These are phyloP conservation scores for Cyphomyrmex costatus DNA, from an alignment of 1,140 invertebrate genomes.

Conservation along the genomic window DNA sequence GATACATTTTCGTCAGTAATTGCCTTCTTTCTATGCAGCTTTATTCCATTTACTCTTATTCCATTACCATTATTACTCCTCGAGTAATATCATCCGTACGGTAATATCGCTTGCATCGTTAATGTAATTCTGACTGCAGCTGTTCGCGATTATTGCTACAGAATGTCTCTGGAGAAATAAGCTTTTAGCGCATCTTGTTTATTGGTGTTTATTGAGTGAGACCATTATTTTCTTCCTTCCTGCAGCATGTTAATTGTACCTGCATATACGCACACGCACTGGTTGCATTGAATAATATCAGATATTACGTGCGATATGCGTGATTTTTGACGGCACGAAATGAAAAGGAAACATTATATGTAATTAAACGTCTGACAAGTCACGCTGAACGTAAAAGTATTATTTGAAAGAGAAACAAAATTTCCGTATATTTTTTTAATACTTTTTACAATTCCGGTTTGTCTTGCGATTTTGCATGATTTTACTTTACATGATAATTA, in stretches of 20 bases:
- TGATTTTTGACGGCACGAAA: background rate
- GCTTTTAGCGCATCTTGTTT: slow-evolving; percentile 23
- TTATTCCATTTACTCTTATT: slow-evolving; percentile 1
- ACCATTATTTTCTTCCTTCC: background rate
- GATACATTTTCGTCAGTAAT: background rate
- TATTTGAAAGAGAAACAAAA: background rate
- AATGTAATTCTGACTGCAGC: slow-evolving; percentile 6
- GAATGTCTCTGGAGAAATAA: slow-evolving; percentile 36
- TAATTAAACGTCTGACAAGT: background rate
- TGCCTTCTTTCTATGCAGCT: background rate
- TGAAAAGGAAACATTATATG: background rate
- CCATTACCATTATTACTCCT: slow-evolving; percentile 40
- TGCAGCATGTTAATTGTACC: background rate
- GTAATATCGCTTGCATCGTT: slow-evolving; percentile 16
- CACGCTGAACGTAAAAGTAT: background rate
- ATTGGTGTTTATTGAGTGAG: background rate
- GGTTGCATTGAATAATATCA: background rate
- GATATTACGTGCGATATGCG: background rate
- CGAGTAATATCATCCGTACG: slow-evolving; percentile 11
- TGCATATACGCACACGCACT: background rate
- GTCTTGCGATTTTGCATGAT: no score
- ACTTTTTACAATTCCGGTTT: background rate
- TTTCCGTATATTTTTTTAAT: background rate
- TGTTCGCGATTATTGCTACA: slow-evolving; percentile 16
- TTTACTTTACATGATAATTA: background rate